These are phyloP conservation scores for Halichoerus grypus DNA, from an alignment of 2,113 vertebrate genomes.

Conservation along the genomic window DNA sequence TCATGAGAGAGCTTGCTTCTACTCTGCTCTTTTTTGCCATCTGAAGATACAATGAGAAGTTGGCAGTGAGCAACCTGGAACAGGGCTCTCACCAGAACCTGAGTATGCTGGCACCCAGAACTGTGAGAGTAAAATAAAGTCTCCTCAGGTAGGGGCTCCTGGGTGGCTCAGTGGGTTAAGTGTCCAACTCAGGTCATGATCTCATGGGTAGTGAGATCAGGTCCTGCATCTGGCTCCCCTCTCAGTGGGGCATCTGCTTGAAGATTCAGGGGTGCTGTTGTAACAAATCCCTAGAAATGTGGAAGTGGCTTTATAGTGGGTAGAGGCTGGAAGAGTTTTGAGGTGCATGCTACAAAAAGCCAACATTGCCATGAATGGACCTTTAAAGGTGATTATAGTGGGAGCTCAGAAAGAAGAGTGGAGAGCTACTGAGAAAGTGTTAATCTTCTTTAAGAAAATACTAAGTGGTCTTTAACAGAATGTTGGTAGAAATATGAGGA, in stretches of 20 bases:
- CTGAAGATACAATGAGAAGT: not conserved
- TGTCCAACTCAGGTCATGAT: too few relatives aligned
- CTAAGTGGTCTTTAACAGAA: not conserved
- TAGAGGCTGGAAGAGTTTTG: too few relatives aligned
- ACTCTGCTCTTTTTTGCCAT: not conserved
- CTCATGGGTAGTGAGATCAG: too few relatives aligned
- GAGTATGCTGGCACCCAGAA: not conserved
- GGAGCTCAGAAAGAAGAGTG: not conserved
- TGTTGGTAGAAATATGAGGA: not conserved
- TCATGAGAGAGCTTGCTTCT: not conserved
- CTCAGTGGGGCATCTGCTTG: too few relatives aligned
- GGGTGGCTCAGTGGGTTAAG: too few relatives aligned
- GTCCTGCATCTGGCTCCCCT: too few relatives aligned
- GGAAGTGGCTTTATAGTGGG: too few relatives aligned
- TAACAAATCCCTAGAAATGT: too few relatives aligned
- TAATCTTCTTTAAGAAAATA: not conserved
- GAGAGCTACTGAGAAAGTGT: not conserved
- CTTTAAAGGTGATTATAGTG: not conserved
- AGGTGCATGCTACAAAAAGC: not conserved
- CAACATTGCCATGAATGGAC: not conserved
- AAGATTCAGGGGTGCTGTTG: too few relatives aligned
- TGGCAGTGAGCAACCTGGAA: not conserved
- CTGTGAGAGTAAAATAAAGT: not conserved
- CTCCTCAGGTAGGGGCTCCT: too few relatives aligned
- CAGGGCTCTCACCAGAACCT: not conserved